A percentile compares a stretch with the other conserved stretches of the same genome.
phyloP scores from a whole-genome alignment of 2,797 vertebrate genomes.

The Spea hammondii region DNA sequence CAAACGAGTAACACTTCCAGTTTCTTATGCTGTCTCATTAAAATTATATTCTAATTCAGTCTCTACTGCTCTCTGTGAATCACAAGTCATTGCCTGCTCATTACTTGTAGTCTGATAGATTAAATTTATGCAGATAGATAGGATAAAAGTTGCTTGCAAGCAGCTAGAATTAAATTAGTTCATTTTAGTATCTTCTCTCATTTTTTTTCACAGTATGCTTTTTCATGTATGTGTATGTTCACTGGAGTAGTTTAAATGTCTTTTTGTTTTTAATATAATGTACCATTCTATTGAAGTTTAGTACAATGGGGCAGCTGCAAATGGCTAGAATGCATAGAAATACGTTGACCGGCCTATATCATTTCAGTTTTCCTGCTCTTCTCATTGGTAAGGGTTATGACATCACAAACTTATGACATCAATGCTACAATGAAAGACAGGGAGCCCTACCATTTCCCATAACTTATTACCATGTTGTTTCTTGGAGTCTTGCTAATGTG shows the following conservation, averaged over 20 bases:
- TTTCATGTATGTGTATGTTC: conserved; percentile 60
- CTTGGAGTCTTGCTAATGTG: too few species aligned
- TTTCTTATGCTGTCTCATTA: conserved; percentile 74
- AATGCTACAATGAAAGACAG: too few species aligned
- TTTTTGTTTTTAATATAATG: conserved; percentile 31
- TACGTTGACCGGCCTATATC: too few species aligned
- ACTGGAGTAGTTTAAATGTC: conserved; percentile 64
- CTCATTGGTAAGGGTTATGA: too few species aligned
- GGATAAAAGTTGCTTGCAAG: conserved; percentile 71
- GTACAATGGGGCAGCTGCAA: too few species aligned
- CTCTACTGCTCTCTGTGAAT: conserved; percentile 70
- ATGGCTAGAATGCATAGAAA: too few species aligned
- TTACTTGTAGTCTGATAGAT: conserved; percentile 71
- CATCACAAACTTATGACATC: too few species aligned
- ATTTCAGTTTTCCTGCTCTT: too few species aligned
- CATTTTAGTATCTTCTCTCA: conserved; percentile 65
- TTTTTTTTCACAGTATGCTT: conserved; percentile 9
- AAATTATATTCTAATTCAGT: conserved; percentile 76
- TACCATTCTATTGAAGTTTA: too few species aligned
- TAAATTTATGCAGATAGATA: conserved; percentile 76
- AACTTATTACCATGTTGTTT: too few species aligned
- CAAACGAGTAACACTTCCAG: conserved; percentile 69
- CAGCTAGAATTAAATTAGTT: conserved; percentile 71
- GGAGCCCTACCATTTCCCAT: too few species aligned
- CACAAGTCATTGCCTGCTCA: conserved; percentile 77